phyloP scores from a whole-genome alignment of 2,797 vertebrate genomes.

The Mormyrops boulengeri region DNA sequence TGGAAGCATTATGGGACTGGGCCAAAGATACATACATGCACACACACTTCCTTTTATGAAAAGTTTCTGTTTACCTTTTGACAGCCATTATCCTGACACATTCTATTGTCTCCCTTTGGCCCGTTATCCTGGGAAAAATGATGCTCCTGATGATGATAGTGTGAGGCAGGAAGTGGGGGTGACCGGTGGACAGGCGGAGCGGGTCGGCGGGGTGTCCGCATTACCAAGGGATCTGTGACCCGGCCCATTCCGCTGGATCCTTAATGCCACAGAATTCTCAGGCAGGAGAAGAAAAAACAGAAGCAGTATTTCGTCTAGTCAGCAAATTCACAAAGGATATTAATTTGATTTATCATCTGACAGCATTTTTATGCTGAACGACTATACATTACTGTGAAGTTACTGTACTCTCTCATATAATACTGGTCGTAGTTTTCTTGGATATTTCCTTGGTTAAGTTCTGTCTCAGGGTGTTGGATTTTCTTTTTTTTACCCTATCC shows the following conservation, averaged over 20 bases:
- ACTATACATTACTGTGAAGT: neutral
- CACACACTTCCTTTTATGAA: neutral
- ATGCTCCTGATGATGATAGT: neutral
- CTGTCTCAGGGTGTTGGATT: neutral
- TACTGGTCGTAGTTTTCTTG: neutral
- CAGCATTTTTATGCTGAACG: neutral
- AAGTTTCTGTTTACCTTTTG: neutral
- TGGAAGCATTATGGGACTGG: neutral
- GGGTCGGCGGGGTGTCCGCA: neutral
- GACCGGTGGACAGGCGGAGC: neutral
- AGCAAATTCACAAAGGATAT: neutral
- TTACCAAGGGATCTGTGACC: neutral
- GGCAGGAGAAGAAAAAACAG: neutral
- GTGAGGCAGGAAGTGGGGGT: neutral
- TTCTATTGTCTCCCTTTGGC: slow-evolving; percentile 2
- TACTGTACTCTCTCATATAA: neutral
- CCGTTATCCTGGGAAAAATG: slow-evolving; percentile 3
- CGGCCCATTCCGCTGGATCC: neutral
- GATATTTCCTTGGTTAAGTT: neutral
- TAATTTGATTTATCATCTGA: neutral
- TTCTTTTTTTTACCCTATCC: neutral
- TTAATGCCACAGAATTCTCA: neutral
- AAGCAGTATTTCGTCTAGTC: neutral
- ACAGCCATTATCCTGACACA: neutral
- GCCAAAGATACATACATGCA: neutral